A percentile compares a stretch with the other conserved stretches of the same genome.
Evolutionary conservation across 2,888 invertebrate genomes (phyloP).

Genomic region (Acrobasis repandana): DNA sequence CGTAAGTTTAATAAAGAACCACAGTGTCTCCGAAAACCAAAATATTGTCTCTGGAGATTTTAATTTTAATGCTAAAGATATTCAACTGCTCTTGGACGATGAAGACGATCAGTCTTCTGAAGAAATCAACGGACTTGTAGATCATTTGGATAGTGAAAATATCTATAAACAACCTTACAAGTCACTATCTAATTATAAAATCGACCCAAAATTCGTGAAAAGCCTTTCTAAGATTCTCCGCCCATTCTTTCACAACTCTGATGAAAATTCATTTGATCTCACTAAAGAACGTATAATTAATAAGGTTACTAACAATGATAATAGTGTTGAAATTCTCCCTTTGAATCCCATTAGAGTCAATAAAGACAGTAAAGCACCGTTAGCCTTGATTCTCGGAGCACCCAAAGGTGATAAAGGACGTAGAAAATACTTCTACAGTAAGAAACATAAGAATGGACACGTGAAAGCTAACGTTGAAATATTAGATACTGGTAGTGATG

Average conservation of each 20-base stretch:
- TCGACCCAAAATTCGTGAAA: background rate
- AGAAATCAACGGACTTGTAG: too few species aligned
- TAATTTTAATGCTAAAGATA: too few species aligned
- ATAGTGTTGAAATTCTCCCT: slow-evolving; percentile 7
- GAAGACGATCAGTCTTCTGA: too few species aligned
- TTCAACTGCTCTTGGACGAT: too few species aligned
- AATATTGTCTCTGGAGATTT: too few species aligned
- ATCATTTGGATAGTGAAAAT: too few species aligned
- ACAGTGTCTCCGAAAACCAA: too few species aligned
- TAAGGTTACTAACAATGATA: background rate
- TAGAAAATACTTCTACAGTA: slow-evolving; percentile 6
- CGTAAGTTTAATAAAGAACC: too few species aligned
- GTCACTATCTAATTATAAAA: background rate
- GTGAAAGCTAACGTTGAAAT: slow-evolving; percentile 11
- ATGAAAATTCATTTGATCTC: background rate
- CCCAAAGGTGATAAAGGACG: background rate
- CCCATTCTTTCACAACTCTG: background rate
- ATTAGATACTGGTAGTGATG: background rate
- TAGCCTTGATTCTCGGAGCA: background rate
- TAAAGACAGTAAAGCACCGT: slow-evolving; percentile 1
- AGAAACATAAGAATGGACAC: slow-evolving; percentile 8
- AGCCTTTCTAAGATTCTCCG: background rate
- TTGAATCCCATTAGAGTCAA: background rate
- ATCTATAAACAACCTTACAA: background rate
- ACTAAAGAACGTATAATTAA: background rate